Evolutionary conservation across 2,797 vertebrate genomes (phyloP).

Genomic region (Fratercula arctica): DNA sequence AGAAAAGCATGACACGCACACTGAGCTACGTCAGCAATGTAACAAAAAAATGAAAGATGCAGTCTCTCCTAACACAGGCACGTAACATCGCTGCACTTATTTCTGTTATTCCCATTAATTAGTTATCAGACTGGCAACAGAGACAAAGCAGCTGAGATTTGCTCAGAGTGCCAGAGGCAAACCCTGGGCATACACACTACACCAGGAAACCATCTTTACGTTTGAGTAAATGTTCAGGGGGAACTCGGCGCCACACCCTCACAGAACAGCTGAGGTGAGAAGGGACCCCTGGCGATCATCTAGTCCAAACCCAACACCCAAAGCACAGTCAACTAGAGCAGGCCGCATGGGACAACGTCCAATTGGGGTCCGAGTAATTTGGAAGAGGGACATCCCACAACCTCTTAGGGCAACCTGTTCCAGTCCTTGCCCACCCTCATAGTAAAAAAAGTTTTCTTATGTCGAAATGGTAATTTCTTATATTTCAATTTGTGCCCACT

Average conservation of each 20-base stretch:
- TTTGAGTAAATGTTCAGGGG: neutral
- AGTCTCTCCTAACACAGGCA: neutral
- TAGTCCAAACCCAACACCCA: neutral
- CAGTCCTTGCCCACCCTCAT: neutral
- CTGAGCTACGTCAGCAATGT: neutral
- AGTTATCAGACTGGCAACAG: neutral
- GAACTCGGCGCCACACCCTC: neutral
- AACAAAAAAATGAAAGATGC: neutral
- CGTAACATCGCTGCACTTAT: neutral
- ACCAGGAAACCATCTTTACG: neutral
- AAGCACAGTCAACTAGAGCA: neutral
- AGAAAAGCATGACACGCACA: neutral
- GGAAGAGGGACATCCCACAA: neutral
- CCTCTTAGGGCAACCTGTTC: neutral
- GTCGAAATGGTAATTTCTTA: neutral
- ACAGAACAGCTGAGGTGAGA: neutral
- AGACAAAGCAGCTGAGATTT: neutral
- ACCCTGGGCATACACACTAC: neutral
- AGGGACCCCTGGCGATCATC: neutral
- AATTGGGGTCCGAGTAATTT: fast-evolving
- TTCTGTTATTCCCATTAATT: neutral
- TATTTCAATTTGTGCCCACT: neutral
- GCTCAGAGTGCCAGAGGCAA: neutral
- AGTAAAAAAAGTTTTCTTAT: neutral
- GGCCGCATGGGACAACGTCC: neutral